These are phyloP conservation scores for Toxotes chatareus DNA, from an alignment of 2,113 vertebrate species.

Conservation along the genomic window DNA sequence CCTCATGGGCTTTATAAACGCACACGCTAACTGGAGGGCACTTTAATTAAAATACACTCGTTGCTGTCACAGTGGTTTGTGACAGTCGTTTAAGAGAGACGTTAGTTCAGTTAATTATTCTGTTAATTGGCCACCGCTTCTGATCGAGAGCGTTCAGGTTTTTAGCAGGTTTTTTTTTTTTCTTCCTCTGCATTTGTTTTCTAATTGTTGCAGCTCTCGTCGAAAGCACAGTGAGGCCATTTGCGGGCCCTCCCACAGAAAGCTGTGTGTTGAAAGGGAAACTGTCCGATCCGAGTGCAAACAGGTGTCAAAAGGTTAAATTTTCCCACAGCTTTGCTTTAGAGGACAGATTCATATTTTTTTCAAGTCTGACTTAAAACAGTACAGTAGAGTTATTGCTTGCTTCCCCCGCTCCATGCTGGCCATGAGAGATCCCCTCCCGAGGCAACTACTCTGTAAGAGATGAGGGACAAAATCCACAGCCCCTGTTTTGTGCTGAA, in stretches of 20 bases:
- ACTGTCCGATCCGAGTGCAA: background rate
- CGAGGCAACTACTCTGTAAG: too few species aligned
- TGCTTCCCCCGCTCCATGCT: background rate
- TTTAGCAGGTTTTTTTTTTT: constrained; percentile 1
- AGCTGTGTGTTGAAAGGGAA: constrained; percentile 8
- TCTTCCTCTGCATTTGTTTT: constrained; percentile 32
- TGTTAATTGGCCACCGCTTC: constrained; percentile 75
- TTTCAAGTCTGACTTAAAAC: background rate
- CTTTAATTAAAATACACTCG: constrained; percentile 81
- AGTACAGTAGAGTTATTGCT: too few species aligned
- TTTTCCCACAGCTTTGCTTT: background rate
- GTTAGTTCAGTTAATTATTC: constrained; percentile 80
- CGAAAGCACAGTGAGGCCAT: constrained; percentile 5
- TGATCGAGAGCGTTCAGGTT: constrained; percentile 46
- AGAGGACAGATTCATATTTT: too few species aligned
- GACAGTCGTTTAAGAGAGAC: constrained; percentile 77
- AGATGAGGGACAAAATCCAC: too few species aligned
- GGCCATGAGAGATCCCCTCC: background rate
- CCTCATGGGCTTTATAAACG: constrained; percentile 69
- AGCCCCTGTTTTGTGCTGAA: too few species aligned
- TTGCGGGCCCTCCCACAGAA: background rate
- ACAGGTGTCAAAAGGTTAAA: background rate
- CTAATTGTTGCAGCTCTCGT: constrained; percentile 23
- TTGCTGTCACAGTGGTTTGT: constrained; percentile 70
- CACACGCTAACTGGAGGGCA: constrained; percentile 74